A percentile compares a stretch with the other conserved stretches of the same genome.
phyloP scores from a whole-genome alignment of 2,797 vertebrate species.

The Epinephelus coioides region DNA sequence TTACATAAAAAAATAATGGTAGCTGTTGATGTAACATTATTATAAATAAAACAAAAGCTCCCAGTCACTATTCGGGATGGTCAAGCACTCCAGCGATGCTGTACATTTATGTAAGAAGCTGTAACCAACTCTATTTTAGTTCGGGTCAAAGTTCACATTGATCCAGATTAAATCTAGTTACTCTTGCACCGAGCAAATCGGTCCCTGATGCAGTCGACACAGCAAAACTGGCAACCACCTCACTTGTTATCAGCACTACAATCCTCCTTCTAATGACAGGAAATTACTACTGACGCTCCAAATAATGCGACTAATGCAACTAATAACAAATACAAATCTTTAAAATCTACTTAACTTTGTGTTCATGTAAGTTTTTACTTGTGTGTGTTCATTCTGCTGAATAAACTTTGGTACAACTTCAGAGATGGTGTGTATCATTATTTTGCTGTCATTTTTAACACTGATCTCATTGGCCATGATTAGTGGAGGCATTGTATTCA shows the following conservation, averaged over 20 bases:
- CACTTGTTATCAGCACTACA: no score
- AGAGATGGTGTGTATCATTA: not conserved
- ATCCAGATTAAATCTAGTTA: conserved; percentile 9
- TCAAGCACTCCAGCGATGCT: not conserved
- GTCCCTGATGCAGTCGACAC: not conserved
- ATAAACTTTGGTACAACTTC: not conserved
- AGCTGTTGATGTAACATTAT: no score
- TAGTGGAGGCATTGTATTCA: not conserved
- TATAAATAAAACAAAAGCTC: no score
- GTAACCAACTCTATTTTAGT: not conserved
- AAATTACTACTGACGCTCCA: not conserved
- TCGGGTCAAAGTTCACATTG: not conserved
- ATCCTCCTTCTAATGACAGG: not conserved
- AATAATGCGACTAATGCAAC: not conserved
- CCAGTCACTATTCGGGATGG: no score
- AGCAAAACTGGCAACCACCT: not conserved
- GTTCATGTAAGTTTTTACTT: no score
- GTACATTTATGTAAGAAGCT: not conserved
- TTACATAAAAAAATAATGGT: no score
- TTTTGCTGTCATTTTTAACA: not conserved
- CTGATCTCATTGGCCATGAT: not conserved
- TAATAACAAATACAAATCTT: no score
- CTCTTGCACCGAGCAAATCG: not conserved
- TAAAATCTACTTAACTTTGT: not conserved
- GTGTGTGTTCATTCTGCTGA: not conserved